A percentile compares a stretch with the other conserved stretches of the same genome.
These are phyloP conservation scores for Caenorhabditis inopinata DNA, from an alignment of 1,140 invertebrate species.

Conservation along the genomic window DNA sequence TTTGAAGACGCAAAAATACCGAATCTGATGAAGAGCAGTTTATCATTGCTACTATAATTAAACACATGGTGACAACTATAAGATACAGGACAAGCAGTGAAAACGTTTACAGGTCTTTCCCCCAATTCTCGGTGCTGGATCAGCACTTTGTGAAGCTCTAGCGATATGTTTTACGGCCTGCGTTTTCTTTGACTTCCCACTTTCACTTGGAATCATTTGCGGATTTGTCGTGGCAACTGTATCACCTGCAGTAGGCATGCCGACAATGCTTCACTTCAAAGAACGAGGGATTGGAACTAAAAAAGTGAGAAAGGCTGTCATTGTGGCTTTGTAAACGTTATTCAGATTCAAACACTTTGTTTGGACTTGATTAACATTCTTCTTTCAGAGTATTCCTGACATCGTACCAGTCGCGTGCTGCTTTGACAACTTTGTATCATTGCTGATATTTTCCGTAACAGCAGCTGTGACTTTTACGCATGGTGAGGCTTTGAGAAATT, in stretches of 20 bases:
- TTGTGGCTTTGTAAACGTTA: too few relatives aligned
- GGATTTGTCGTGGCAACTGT: constrained; percentile 82
- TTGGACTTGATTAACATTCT: not conserved
- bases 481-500: not conserved
- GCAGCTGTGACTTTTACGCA: not conserved
- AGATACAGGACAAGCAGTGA: too few relatives aligned
- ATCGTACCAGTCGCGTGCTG: constrained; percentile 21
- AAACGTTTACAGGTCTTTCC: not conserved
- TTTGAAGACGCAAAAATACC: not conserved
- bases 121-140: not conserved
- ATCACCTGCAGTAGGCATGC: constrained; percentile 91
- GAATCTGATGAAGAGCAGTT: too few relatives aligned
- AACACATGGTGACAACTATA: too few relatives aligned
- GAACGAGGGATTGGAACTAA: constrained; percentile 81
- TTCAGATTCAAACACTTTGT: not conserved
- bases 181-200: constrained; percentile 79
- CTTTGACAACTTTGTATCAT: not conserved
- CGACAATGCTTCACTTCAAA: constrained; percentile 80
- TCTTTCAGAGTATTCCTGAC: constrained; percentile 24
- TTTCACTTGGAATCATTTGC: constrained; percentile 82
- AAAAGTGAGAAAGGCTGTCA: not conserved
- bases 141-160: constrained; percentile 74
- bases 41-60: too few relatives aligned
- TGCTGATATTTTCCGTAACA: constrained; percentile 24
- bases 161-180: constrained; percentile 74